Conservation (phyloP, 2,797 vertebrate genomes). For the Trichosurus vulpecula region DNA sequence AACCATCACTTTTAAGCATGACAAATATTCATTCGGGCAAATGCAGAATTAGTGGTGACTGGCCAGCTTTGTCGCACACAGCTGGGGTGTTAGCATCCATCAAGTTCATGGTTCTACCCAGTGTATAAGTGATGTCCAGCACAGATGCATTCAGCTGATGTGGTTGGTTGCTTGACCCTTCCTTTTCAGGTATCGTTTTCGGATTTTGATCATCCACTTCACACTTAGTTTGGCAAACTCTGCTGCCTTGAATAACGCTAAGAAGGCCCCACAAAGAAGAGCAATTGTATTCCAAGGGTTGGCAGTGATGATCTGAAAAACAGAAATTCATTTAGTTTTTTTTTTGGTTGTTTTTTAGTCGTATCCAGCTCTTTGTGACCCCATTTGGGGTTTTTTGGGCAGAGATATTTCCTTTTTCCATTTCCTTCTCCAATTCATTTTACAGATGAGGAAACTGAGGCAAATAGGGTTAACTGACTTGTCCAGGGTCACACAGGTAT, state of each 20-base stretch:
- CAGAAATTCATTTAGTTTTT: neutral
- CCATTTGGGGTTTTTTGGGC: neutral
- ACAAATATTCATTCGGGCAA: neutral
- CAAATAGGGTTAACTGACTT: neutral
- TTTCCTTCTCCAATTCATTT: neutral
- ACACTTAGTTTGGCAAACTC: slow-evolving; percentile 96
- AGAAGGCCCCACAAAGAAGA: slow-evolving; percentile 96
- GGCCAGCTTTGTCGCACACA: neutral
- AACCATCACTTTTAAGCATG: slow-evolving; percentile 55
- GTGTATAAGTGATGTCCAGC: slow-evolving; percentile 18
- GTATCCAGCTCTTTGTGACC: neutral
- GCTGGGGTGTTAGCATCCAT: slow-evolving; percentile 16
- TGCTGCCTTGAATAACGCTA: slow-evolving; percentile 97
- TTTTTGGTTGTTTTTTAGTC: neutral
- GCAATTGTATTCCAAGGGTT: slow-evolving; percentile 96
- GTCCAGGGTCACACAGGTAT: neutral
- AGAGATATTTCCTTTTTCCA: neutral
- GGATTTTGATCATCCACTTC: slow-evolving; percentile 96
- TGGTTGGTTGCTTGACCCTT: slow-evolving; percentile 89
- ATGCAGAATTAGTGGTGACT: slow-evolving; percentile 47
- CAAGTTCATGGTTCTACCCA: slow-evolving; percentile 30
- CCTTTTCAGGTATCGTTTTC: slow-evolving; percentile 90
- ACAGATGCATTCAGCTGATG: slow-evolving; percentile 84
- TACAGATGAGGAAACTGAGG: neutral
- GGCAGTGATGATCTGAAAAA: slow-evolving; percentile 94